A percentile compares a stretch with the other conserved stretches of the same genome.
Evolutionary conservation across 2,113 vertebrate genomes (phyloP).

Genomic region (Oophaga pumilio): DNA sequence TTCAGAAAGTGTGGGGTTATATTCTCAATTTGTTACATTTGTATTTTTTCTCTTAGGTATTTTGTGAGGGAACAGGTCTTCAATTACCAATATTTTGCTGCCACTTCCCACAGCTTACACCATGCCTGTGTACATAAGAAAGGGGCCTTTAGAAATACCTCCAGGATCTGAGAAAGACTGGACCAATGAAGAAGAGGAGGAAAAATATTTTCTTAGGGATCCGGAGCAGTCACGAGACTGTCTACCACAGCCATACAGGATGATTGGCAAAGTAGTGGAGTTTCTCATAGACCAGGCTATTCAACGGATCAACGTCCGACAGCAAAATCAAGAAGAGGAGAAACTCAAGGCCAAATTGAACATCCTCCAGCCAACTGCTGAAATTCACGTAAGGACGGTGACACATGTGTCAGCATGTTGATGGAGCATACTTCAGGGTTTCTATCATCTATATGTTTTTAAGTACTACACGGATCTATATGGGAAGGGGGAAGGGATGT

Average conservation of each 20-base stretch:
- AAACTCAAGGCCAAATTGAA: slow-evolving; percentile 55
- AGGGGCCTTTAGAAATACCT: slow-evolving; percentile 64
- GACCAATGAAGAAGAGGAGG: slow-evolving; percentile 63
- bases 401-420: no score
- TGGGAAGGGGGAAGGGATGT: background rate
- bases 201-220: slow-evolving; percentile 67
- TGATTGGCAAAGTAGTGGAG: slow-evolving; percentile 73
- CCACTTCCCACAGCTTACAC: slow-evolving; percentile 16
- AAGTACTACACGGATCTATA: background rate
- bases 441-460: background rate
- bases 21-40: background rate
- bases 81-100: background rate
- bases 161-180: slow-evolving; percentile 69
- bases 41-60: background rate
- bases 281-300: slow-evolving; percentile 68
- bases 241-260: slow-evolving; percentile 75
- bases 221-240: slow-evolving; percentile 59
- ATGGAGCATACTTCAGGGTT: background rate
- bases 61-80: background rate
- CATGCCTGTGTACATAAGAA: slow-evolving; percentile 58
- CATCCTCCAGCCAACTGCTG: slow-evolving; percentile 59
- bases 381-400: slow-evolving; percentile 70
- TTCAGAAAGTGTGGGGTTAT: no score
- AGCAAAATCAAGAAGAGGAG: slow-evolving; percentile 46
- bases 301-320: slow-evolving; percentile 69